Evolutionary conservation across 2,797 vertebrate species (phyloP).

Genomic region (Sylvilagus floridanus): DNA sequence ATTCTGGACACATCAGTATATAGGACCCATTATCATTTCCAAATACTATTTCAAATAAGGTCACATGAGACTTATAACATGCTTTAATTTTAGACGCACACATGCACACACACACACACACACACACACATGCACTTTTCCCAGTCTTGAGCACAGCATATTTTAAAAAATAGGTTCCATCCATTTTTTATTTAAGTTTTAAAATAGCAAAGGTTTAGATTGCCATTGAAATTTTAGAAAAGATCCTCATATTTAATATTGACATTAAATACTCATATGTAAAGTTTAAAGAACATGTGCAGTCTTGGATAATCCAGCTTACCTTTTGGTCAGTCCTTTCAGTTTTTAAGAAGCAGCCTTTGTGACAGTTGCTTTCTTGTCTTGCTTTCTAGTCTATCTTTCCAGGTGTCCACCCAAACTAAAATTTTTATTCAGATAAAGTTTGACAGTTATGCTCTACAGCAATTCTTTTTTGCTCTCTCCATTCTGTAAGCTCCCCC

Average conservation of each 20-base stretch:
- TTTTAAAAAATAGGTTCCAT: slow-evolving; percentile 6
- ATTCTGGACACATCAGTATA: slow-evolving; percentile 83
- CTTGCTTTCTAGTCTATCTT: not conserved
- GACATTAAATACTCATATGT: not conserved
- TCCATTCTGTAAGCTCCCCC: not conserved
- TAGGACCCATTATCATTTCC: slow-evolving; percentile 63
- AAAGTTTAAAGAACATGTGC: not conserved
- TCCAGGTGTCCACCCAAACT: not conserved
- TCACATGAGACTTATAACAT: slow-evolving; percentile 37
- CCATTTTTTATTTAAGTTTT: not conserved
- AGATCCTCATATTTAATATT: not conserved
- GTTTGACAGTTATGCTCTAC: not conserved
- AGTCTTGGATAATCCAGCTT: not conserved
- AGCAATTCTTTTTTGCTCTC: not conserved
- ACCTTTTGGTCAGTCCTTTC: not conserved
- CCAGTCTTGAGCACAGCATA: not conserved
- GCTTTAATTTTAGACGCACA: slow-evolving; percentile 10
- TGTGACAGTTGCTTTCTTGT: not conserved
- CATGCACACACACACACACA: too few species aligned
- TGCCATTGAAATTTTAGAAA: slow-evolving; percentile 32
- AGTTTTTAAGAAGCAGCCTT: not conserved
- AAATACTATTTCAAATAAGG: slow-evolving; percentile 73
- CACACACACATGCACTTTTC: not conserved
- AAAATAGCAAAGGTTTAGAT: not conserved
- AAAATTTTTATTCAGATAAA: not conserved